Percentiles rank a stretch among this genome's conserved stretches.
These are phyloP conservation scores for Lucinisca nassula DNA, from an alignment of 2,888 invertebrate genomes.

Conservation along the genomic window DNA sequence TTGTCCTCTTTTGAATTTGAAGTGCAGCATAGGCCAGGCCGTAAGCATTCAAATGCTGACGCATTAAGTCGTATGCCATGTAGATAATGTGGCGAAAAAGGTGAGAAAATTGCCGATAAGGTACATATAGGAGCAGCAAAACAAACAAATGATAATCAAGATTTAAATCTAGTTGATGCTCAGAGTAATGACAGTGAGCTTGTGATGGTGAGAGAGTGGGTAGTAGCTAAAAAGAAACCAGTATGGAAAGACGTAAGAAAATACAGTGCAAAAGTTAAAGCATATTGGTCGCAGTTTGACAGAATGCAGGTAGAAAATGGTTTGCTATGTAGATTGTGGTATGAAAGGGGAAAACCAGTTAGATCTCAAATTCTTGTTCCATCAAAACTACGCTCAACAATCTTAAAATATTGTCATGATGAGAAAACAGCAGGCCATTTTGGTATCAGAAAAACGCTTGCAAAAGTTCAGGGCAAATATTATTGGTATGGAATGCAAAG, in stretches of 20 bases:
- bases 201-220: conserved; percentile 2
- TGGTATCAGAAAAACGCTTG: conserved; percentile 40
- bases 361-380: too few relatives aligned
- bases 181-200: neutral
- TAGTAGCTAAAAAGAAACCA: neutral
- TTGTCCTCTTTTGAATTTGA: conserved; percentile 54
- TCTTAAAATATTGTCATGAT: too few relatives aligned
- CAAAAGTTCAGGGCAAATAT: conserved; percentile 24
- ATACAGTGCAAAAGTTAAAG: too few relatives aligned
- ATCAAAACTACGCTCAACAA: too few relatives aligned
- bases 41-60: conserved; percentile 45
- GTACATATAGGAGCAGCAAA: neutral
- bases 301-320: too few relatives aligned
- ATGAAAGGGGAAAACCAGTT: too few relatives aligned
- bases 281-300: too few relatives aligned
- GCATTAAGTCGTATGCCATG: conserved; percentile 15
- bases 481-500: conserved; percentile 6
- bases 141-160: neutral
- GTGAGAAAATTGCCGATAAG: neutral
- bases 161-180: neutral
- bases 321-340: too few relatives aligned
- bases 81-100: too few relatives aligned
- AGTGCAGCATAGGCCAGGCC: conserved; percentile 49
- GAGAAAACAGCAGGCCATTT: too few relatives aligned
- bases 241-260: too few relatives aligned